Evolutionary conservation across 1,140 invertebrate species (phyloP), one percentile per base, ranked within the genome.

Genomic region (Pseudomyrmex flavicornis): DNA sequence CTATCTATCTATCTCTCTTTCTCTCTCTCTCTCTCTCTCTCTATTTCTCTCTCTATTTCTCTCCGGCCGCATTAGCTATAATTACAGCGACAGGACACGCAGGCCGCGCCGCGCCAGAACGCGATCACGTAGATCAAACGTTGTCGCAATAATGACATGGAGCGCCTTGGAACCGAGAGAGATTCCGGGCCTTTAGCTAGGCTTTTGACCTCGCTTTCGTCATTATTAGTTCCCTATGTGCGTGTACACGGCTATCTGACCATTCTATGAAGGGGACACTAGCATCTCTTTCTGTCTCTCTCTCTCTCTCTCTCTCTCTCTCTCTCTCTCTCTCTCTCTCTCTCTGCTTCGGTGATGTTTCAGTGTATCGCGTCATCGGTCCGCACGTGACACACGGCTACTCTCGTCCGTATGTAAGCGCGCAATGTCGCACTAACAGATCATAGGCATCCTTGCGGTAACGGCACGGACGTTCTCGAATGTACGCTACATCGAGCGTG

Each of bases 401-500:
- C 63, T n/a, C 59, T 68, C 65, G 74, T 59, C 70, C 59, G 80
- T 84, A 76, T 82, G 74, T 48, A 50, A 77, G 56, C 66, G 73
- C 69, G 85, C 72, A 59, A 85, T 80, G 76, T 85, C 84, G 87
- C 70, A 87, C 85, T 90, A 87, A 88, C 87, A 86, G 87, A 84
- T 58, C 83, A 68, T 85, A 89, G 92, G 85, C 89, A 91, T 90
- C 87, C 86, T 62, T 35, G 35, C 35, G 5, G 35, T 35, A 35
- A 50, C 77, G 85, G 83, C 87, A 92, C 90, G 82, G 91, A 91
- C 92, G 89, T 80, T 80, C 76, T 93, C 91, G 91, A 91, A 91
- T 93, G 91, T 89, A 93, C 87, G 92, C 88, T 91, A 91, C 89
- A 90, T 91, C 90, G 88, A 92, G 91, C 90, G 87, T 54, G 9